phyloP scores from a whole-genome alignment of 2,113 vertebrate species.

The Pipra filicauda region DNA sequence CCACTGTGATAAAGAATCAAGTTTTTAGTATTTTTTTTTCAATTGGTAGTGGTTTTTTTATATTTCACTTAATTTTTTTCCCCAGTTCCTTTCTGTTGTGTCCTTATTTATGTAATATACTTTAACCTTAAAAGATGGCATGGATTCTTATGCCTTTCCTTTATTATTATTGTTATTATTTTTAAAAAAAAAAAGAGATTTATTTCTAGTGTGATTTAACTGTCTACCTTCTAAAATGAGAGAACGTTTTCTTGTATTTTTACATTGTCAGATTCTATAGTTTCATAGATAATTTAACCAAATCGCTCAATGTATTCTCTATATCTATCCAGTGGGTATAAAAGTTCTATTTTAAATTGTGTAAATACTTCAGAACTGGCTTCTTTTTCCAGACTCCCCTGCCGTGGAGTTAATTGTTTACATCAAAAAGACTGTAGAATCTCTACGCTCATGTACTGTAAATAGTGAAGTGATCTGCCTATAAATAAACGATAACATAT shows the following conservation, averaged over 20 bases:
- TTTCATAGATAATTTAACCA: conserved; percentile 98
- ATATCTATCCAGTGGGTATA: conserved; percentile 88
- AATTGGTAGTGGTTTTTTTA: conserved; percentile 92
- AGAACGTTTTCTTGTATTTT: conserved; percentile 99
- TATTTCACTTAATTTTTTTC: conserved; percentile 90
- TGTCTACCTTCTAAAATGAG: conserved; percentile 89
- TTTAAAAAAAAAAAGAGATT: conserved; percentile 67
- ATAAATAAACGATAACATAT: conserved; percentile 87
- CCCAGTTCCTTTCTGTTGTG: conserved; percentile 76
- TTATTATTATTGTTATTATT: conserved; percentile 75
- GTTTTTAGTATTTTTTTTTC: conserved; percentile 83
- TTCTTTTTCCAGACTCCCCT: conserved; percentile 92
- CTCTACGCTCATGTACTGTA: conserved; percentile 99
- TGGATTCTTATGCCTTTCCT: conserved; percentile 85
- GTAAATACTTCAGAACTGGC: conserved; percentile 97
- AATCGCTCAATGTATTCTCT: conserved; percentile 92
- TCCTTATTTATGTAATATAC: conserved; percentile 97
- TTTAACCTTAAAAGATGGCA: conserved; percentile 83
- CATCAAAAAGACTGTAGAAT: conserved; percentile 99
- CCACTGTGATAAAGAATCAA: conserved; percentile 71
- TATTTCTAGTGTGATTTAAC: conserved; percentile 93
- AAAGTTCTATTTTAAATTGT: conserved; percentile 99
- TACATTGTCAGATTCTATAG: conserved; percentile 99
- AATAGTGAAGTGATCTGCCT: conserved; percentile 97
- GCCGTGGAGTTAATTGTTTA: conserved; percentile 95